Percentiles rank a stretch among this genome's conserved stretches.
These are phyloP conservation scores for Cassiopea xamachana DNA, from an alignment of 30 jellyfish, hydroid and myxozoan genomes.

Conservation along the genomic window DNA sequence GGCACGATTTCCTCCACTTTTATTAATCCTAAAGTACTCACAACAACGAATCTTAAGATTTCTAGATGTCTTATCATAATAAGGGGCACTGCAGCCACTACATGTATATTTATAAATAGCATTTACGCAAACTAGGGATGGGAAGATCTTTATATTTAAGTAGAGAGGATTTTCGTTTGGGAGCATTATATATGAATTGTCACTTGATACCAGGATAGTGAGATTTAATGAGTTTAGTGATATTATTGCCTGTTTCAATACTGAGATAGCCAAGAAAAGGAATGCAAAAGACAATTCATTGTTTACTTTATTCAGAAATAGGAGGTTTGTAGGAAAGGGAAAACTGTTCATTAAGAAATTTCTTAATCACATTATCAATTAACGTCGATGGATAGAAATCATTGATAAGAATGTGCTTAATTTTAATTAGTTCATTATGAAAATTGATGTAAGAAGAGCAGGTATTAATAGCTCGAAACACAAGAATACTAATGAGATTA, in stretches of 20 bases:
- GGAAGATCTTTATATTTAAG: not conserved
- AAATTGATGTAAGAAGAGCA: not conserved
- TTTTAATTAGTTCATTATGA: not conserved
- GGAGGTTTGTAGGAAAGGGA: not conserved
- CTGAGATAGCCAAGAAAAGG: not conserved
- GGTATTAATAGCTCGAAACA: not conserved
- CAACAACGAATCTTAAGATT: constrained; percentile 3
- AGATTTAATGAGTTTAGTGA: not conserved
- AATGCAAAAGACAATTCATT: not conserved
- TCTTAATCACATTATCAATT: not conserved
- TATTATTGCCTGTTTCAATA: not conserved
- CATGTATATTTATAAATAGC: not conserved
- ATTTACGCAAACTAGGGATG: not conserved
- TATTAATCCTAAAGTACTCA: not conserved
- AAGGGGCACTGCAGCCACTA: not conserved
- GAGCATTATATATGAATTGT: not conserved
- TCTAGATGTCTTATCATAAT: constrained; percentile 6
- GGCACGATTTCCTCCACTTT: not conserved
- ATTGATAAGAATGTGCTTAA: not conserved
- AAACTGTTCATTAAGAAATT: not conserved
- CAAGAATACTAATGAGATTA: constrained; percentile 1
- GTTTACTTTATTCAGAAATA: not conserved
- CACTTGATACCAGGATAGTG: not conserved
- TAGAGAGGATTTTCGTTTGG: not conserved
- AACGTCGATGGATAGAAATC: not conserved